These are phyloP conservation scores for Portevinia maculata DNA, from an alignment of 2,888 invertebrate species.

Conservation along the genomic window DNA sequence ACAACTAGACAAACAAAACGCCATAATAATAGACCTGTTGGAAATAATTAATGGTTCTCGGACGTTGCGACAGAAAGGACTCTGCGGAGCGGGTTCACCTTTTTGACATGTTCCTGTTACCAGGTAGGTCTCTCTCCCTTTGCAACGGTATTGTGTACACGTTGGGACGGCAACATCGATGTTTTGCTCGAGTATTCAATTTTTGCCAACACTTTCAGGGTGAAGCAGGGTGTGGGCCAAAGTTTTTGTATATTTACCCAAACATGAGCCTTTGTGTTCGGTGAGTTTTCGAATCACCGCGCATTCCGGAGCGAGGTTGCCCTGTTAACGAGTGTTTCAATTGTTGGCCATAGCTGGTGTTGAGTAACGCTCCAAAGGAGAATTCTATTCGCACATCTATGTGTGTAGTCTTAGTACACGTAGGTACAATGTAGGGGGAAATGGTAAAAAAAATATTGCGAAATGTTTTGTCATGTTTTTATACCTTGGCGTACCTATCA, in stretches of 20 bases:
- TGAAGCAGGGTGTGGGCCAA: conserved; percentile 5
- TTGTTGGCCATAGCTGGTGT: conserved; percentile 69
- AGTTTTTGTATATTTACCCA: conserved; percentile 27
- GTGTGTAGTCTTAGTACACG: conserved; percentile 31
- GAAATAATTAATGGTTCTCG: conserved; percentile 74
- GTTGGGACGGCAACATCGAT: conserved; percentile 49
- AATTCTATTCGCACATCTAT: conserved; percentile 54
- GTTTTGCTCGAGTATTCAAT: conserved; percentile 63
- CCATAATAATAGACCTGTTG: conserved; percentile 74
- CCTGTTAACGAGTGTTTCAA: conserved; percentile 72
- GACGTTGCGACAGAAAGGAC: conserved; percentile 72
- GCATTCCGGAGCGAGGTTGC: conserved; percentile 27
- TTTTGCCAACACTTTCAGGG: conserved; percentile 62
- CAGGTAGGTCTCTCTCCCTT: conserved; percentile 39
- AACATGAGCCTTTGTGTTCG: conserved; percentile 67
- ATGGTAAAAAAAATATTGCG: conserved; percentile 15
- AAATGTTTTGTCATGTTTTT: conserved; percentile 42
- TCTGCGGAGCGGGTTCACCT: conserved; percentile 68
- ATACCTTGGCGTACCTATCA: conserved; percentile 66
- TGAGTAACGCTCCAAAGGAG: conserved; percentile 72
- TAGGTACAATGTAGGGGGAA: conserved; percentile 19
- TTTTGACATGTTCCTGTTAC: conserved; percentile 71
- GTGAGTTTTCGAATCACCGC: conserved; percentile 22
- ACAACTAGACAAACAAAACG: conserved; percentile 74
- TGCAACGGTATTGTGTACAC: conserved; percentile 18